Evolutionary conservation across 2,113 vertebrate species (phyloP), one percentile per base, ranked within the genome.

Genomic region (Myxocyprinus asiaticus): DNA sequence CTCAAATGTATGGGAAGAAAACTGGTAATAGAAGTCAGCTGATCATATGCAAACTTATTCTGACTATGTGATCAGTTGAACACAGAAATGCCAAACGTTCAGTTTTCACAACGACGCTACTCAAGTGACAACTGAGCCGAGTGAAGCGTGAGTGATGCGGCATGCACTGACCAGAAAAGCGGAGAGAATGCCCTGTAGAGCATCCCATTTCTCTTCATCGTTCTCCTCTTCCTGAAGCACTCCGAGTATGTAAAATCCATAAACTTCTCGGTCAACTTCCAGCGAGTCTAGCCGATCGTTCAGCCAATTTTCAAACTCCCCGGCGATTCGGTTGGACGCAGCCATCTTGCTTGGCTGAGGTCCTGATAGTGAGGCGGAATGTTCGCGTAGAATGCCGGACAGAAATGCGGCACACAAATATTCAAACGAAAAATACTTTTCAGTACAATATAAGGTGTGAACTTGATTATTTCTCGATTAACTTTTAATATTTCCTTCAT

Each of bases 201-300:
- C 94, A 2, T 98, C 96, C 82, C 91, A 89, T 65, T 94, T 94
- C 86, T 98, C 96, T 65, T 95, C 95, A 2, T 95, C 95, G 3
- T 74, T 93, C 74, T 95, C 94, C 73, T 96, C 97, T 67, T 94
- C 94, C 12, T 92, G 93, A 10, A 98, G 88, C 55, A 98, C 91
- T 15, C 96, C 95, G 79, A 95, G 84, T 74, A 98, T 96, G 50
- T 98, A 98, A 2, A 91, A 78, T 0, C 94, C 93, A 9, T 98
- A 98, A n/a, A 98, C 95, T 22, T 95, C 94, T 0, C 90, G 92
- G 80, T 98, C 97, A 43, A 96, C 92, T 56, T 95, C 96, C 45
- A 98, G 75, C 0, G 84, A 89, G 77, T 96, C 96, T 45, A 98
- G 78, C 15, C 94, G 92, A 70, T 82, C 89, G 51, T 94, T 93